Base-by-base conservation (phyloP, 2,797 vertebrate species). In the Crypturellus tataupa region DNA sequence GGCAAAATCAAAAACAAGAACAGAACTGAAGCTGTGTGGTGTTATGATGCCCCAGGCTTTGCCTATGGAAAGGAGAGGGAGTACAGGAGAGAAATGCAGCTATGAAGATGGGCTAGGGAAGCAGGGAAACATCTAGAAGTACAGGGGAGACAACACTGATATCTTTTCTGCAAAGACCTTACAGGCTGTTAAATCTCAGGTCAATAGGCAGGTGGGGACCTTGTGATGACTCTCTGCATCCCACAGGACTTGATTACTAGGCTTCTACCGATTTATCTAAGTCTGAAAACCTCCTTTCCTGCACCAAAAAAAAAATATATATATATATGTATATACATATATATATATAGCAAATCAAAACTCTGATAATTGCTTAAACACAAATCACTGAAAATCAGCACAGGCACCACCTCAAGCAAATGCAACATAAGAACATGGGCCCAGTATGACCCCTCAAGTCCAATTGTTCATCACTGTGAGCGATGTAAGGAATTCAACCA, bases 1-100 rank as follows among this genome's bases (percentile, higher is more conserved):
- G 31, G 42, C 35, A 80, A 79, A 94, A 90, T 67, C 35, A 79
- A 90, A 94, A 93, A 47, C 80, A 85, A 47, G 44, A 93, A 75
- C 29, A 49, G 33, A 91, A 23, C 27, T 88, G 53, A 90, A 90
- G 81, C 35, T 56, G 23, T 58, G 39, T 64, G 64, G 70, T 76
- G 35, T 3, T 14, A 89, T 51, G 79, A 85, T 67, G 82, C 64
- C 81, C 58, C 76, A 95, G 86, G 86, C 67, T 93, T 75, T 92
- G 71, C 71, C 62, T 89, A 42, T 39, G 73, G 89, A 90, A 82
- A 82, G 47, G 29, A 82, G 37, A 77, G 40, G n/a, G 27, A 5
- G 79, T 64, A 68, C 12, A 12, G 64, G 40, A 89, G 42, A 95
- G 19, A 60, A 89, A 68, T 13, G 5, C 31, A 85, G 65, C 42